Evolutionary conservation across 30 jellyfish, hydroid and myxozoan species (phyloP), one percentile per base, ranked within the genome.

Genomic region (Cassiopea xamachana): DNA sequence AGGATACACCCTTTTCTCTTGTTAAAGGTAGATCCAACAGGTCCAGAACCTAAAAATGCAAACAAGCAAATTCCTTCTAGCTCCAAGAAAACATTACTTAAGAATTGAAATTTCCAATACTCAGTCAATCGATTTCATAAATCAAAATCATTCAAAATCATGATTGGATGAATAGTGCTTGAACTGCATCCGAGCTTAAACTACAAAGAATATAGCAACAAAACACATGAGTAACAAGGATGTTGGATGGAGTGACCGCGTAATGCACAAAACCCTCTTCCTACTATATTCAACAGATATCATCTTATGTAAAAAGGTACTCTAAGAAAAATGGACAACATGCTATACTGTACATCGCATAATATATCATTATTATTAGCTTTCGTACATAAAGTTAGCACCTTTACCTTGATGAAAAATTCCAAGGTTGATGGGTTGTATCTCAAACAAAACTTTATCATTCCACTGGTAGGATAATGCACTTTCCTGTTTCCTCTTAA

Each of bases 1-100:
- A 96, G 62, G 99, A 91, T 16, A 91, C 91, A n/a, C 99, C 99
- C 16, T 92, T 95, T 69, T 91, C 97, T 69, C 91, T 95, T 45
- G 96, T 77, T 86, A 91, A 68, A 39, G 99, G 99, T 1, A 95
- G 84, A 64, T 95, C 99, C 7, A 80, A 70, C 75, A 91, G 79
- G 43, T 95, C 99, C 76, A 87, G 91, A 43, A 95, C 71, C 99
- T 95, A 47, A 73, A 19, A 73, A 73, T 12, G 81, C 17, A 73
- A 73, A 73, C 45, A 64, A 64, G 74, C 1, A 64, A 64, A 17
- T 14, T 55, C 64, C 12, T 55, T 55, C 12, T 10, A 55, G 12
- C 7, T 3, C 64, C 64, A 55, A 55, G 12, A 10, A 3, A 55
- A 55, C 64, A 55, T 6, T 3, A 10, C 39, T 27, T 27, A 27